Evolutionary conservation across 2,797 vertebrate genomes (phyloP).

Genomic region (Lerista edwardsae): DNA sequence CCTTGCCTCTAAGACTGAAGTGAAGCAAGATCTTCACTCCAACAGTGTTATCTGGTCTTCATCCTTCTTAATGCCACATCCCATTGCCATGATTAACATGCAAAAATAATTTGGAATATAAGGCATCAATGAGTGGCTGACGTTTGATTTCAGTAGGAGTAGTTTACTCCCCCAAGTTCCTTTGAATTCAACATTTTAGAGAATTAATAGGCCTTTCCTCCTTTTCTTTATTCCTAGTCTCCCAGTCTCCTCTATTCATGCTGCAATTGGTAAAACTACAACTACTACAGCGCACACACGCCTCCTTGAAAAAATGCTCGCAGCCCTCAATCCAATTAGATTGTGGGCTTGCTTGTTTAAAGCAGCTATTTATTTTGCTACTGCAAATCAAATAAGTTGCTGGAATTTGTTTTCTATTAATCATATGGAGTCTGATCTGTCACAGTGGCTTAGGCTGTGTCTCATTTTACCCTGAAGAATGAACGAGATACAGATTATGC

Average conservation of each 20-base stretch:
- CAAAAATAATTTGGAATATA: background rate
- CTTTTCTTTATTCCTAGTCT: background rate
- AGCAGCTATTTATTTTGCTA: background rate
- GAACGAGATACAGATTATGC: slow-evolving; percentile 1
- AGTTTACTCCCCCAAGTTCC: background rate
- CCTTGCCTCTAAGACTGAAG: background rate
- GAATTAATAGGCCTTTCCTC: background rate
- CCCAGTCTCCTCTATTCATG: background rate
- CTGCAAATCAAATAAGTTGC: background rate
- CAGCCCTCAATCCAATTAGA: background rate
- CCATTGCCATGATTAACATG: background rate
- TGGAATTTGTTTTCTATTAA: background rate
- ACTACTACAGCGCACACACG: background rate
- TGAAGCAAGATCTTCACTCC: background rate
- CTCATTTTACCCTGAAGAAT: background rate
- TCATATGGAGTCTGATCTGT: background rate
- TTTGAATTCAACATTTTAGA: background rate
- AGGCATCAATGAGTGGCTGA: background rate
- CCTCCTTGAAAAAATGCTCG: background rate
- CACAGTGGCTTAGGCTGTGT: background rate
- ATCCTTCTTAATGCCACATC: background rate
- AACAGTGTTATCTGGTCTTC: background rate
- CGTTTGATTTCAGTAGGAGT: background rate
- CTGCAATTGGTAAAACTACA: background rate
- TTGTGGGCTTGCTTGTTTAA: background rate